Evolutionary conservation across 53 echinoderm and acorn worm genomes (phyloP), one percentile per base, ranked within the genome.

Genomic region (Patiria pectinifera): DNA sequence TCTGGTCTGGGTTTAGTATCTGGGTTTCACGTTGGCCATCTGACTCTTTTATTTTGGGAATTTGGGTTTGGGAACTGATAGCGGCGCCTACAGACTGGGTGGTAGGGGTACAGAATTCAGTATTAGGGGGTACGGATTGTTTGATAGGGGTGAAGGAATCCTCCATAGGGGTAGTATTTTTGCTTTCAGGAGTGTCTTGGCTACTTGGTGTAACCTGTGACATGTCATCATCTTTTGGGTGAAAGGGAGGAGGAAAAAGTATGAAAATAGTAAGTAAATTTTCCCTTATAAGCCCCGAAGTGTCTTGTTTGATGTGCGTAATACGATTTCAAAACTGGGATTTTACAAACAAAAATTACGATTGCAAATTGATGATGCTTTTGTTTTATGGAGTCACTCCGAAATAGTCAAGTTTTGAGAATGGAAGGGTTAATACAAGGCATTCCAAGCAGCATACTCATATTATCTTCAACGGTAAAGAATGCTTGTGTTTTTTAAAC

Each of bases 171-270:
- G 78, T 25, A 24, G 12, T 61, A 45, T 26, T 5, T 15, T 60
- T 25, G 35, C 18, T 60, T 18, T 46, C 10, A 60, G 18, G 87
- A 44, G 88, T 19, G 4, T 21, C 59, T 62, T 76, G 78, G 78
- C n/a, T 76, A 45, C 4, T 43, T 59, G 21, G 78, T 77, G 53
- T 23, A 26, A 35, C 11, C 11, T 84, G 63, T 62, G 84, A 13
- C 11, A 44, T 16, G 43, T 78, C 78, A 15, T 77, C 78, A 78
- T 61, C 88, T 88, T 88, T 75, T 11, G 25, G 46, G 19, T 76
- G 3, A 62, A 60, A 59, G 88, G 88, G 45, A 88, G 18, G 74
- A 86, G 74, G 26, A 18, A 86, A 59, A 86, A 75, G 18, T 9
- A 6, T 5, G 72, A 18, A 22, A 86, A 19, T 11, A 75, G 53